Percentiles rank a stretch among this genome's conserved stretches.
These are phyloP conservation scores for Sebastes reedi DNA, from an alignment of 2,797 vertebrate genomes.

Conservation along the genomic window DNA sequence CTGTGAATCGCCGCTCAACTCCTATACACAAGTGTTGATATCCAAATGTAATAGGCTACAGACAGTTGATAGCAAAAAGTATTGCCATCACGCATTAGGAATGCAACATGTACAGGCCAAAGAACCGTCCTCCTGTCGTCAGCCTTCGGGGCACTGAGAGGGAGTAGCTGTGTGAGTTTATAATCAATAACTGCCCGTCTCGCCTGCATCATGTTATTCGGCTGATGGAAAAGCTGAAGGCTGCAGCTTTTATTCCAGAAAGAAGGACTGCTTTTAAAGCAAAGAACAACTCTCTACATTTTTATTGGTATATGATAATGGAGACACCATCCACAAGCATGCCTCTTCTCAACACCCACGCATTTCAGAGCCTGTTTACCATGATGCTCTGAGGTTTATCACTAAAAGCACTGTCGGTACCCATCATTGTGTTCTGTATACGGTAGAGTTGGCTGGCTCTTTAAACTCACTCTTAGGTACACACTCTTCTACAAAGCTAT, in stretches of 20 bases:
- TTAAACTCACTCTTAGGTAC: background rate
- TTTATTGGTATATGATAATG: constrained; percentile 5
- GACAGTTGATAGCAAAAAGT: background rate
- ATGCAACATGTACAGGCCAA: background rate
- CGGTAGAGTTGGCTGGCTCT: background rate
- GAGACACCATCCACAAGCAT: background rate
- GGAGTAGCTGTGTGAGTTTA: background rate
- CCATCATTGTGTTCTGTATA: background rate
- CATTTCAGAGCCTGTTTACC: background rate
- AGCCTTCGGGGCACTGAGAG: background rate
- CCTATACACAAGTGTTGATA: background rate
- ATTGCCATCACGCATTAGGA: background rate
- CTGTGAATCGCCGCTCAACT: background rate
- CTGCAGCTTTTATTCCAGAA: background rate
- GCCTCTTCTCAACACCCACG: background rate
- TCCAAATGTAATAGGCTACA: background rate
- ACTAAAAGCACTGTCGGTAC: background rate
- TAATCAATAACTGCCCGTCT: background rate
- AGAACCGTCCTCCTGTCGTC: background rate
- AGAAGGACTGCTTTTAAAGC: background rate
- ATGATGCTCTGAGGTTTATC: background rate
- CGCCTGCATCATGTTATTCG: background rate
- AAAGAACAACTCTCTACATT: background rate
- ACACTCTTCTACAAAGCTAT: background rate
- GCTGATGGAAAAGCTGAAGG: background rate